Evolutionary conservation across 2,113 vertebrate genomes (phyloP).

Genomic region (Nothoprocta perdicaria): DNA sequence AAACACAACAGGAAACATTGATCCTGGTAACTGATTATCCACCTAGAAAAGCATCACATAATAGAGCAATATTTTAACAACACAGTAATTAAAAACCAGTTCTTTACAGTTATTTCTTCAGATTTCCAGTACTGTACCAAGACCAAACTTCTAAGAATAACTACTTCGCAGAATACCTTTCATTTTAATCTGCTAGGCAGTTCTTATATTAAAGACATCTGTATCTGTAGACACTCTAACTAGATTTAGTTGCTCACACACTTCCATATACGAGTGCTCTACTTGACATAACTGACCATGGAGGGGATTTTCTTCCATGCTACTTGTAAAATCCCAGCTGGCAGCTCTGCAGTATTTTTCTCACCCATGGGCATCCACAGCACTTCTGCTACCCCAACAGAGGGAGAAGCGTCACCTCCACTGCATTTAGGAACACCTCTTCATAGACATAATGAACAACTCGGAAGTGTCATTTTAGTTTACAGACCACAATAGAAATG

Average conservation of each 20-base stretch:
- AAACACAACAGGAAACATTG: conserved; percentile 94
- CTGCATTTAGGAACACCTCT: background rate
- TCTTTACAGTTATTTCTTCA: background rate
- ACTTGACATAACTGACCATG: background rate
- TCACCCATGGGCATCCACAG: background rate
- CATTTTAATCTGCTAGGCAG: background rate
- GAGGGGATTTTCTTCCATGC: background rate
- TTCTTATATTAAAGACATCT: background rate
- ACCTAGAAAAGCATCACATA: conserved; percentile 76
- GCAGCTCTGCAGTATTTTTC: background rate
- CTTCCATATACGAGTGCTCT: background rate
- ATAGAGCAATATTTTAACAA: background rate
- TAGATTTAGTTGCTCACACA: background rate
- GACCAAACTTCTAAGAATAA: background rate
- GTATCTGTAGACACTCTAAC: background rate
- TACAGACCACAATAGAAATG: background rate
- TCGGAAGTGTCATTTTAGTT: conserved; percentile 57
- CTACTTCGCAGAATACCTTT: background rate
- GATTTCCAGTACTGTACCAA: background rate
- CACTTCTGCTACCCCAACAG: background rate
- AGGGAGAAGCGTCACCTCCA: accelerated
- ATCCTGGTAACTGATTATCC: conserved; percentile 93
- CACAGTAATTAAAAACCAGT: background rate
- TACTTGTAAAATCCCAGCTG: background rate
- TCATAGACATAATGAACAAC: background rate